Evolutionary conservation across 37 sponge, comb jelly and placozoan genomes (phyloP).

Genomic region (Chondrilla cf. caribensis): DNA sequence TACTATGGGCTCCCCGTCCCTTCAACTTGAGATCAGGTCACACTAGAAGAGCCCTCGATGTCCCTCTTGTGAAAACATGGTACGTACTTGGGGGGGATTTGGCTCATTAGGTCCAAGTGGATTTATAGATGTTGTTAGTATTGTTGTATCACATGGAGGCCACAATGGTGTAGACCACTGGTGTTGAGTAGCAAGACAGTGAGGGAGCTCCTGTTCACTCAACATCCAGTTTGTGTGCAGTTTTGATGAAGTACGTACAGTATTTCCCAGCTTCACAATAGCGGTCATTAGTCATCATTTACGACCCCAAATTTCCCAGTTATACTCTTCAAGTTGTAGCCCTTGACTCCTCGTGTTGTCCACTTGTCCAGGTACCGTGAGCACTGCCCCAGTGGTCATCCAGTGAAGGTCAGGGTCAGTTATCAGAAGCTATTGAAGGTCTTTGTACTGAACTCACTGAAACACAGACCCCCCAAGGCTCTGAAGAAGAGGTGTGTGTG

Average conservation of each 20-base stretch:
- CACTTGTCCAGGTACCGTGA: constrained; percentile 94
- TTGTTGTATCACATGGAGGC: no score
- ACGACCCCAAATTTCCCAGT: no score
- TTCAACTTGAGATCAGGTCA: constrained; percentile 92
- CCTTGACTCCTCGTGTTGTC: no score
- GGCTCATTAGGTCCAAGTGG: no score
- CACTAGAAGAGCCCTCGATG: constrained; percentile 91
- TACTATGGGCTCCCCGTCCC: constrained; percentile 98
- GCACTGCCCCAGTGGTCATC: constrained; percentile 94
- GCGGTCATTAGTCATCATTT: background rate
- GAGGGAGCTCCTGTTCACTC: no score
- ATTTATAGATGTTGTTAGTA: no score
- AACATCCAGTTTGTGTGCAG: no score
- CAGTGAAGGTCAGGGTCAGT: constrained; percentile 98
- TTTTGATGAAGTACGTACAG: background rate
- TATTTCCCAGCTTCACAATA: background rate
- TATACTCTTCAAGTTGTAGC: no score
- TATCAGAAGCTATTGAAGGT: constrained; percentile 98
- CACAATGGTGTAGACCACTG: no score
- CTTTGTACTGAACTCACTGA: constrained; percentile 95
- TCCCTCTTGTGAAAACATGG: constrained; percentile 96
- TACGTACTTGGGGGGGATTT: background rate
- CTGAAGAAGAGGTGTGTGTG: constrained; percentile 88
- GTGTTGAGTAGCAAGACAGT: no score
- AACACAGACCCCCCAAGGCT: constrained; percentile 94